Evolutionary conservation across 2,888 invertebrate species (phyloP).

Genomic region (Nemapogon koenigi): DNA sequence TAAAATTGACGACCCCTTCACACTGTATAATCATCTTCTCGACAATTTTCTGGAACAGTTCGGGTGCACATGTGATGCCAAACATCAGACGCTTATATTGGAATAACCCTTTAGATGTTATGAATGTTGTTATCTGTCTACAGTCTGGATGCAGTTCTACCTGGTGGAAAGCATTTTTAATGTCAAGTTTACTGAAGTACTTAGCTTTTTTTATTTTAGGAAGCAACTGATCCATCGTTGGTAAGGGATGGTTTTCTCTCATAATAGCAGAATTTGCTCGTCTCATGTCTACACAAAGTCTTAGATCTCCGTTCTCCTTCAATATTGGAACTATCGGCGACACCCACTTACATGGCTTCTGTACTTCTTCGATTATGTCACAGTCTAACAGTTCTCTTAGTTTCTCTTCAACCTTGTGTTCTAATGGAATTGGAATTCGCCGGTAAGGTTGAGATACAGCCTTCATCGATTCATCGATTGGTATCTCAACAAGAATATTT

Average conservation of each 20-base stretch:
- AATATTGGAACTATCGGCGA: slow-evolving; percentile 22
- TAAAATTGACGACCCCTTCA: slow-evolving; percentile 25
- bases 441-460: slow-evolving; percentile 14
- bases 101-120: too few species aligned
- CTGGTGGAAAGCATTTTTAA: too few species aligned
- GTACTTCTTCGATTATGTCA: slow-evolving; percentile 22
- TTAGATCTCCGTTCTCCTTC: slow-evolving; percentile 19
- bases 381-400: slow-evolving; percentile 17
- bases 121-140: too few species aligned
- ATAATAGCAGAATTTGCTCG: too few species aligned
- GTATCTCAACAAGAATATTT: slow-evolving; percentile 11
- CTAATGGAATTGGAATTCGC: slow-evolving; percentile 12
- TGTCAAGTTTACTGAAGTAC: too few species aligned
- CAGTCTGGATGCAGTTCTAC: too few species aligned
- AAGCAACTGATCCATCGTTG: too few species aligned
- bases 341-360: slow-evolving; percentile 21
- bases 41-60: slow-evolving; percentile 35
- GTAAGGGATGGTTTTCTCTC: too few species aligned
- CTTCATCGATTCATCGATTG: slow-evolving; percentile 11
- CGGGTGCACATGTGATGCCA: slow-evolving; percentile 35
- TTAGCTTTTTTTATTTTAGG: too few species aligned
- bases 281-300: slow-evolving; percentile 11
- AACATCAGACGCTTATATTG: too few species aligned
- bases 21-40: slow-evolving; percentile 26
- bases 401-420: slow-evolving; percentile 16